Evolutionary conservation across 2,888 invertebrate species (phyloP).

Genomic region (Minunthozetes semirufus): DNA sequence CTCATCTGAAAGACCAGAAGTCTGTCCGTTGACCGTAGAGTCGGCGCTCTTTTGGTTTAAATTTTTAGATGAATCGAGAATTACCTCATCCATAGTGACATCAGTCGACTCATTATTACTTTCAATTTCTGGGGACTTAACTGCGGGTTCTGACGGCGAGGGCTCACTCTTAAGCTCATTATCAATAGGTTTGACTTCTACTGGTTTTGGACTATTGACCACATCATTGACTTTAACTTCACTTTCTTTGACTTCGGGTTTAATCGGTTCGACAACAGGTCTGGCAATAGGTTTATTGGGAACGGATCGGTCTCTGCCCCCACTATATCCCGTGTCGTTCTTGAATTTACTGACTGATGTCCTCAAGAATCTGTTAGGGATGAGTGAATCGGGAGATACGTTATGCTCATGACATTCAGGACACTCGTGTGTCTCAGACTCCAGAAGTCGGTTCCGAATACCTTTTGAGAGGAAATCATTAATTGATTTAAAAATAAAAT

Average conservation of each 20-base stretch:
- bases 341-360: conserved; percentile 82
- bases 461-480: conserved; percentile 54
- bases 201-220: background rate
- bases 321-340: conserved; percentile 80
- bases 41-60: background rate
- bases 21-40: background rate
- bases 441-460: conserved; percentile 75
- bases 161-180: background rate
- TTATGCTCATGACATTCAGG: conserved; percentile 89
- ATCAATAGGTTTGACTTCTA: background rate
- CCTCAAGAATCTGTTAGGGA: conserved; percentile 83
- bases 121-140: background rate
- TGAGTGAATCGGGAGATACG: conserved; percentile 82
- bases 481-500: conserved; percentile 17
- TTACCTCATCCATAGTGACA: conserved; percentile 2
- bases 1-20: background rate
- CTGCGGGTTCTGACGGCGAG: background rate
- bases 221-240: no score
- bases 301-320: conserved; percentile 41
- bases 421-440: conserved; percentile 90
- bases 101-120: background rate
- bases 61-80: background rate
- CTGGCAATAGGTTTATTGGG: background rate
- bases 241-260: background rate
- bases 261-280: background rate